Evolutionary conservation across 2,113 vertebrate genomes (phyloP).

Genomic region (Eleginops maclovinus): DNA sequence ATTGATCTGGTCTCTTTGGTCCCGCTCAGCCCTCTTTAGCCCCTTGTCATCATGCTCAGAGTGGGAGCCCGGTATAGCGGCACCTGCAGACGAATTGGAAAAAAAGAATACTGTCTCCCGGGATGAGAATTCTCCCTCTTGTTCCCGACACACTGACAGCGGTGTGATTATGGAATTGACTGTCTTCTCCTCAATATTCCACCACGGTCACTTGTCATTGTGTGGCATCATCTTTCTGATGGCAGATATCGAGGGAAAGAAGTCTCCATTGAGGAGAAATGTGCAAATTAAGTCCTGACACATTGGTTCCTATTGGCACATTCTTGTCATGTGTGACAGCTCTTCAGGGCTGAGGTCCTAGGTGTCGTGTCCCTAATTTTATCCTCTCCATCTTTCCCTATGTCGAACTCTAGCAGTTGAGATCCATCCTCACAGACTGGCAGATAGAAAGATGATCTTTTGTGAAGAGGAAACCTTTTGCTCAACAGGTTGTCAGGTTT

Average conservation of each 20-base stretch:
- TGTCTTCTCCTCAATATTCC: constrained; percentile 33
- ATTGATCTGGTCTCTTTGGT: constrained; percentile 78
- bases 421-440: constrained; percentile 15
- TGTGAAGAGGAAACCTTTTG: constrained; percentile 18
- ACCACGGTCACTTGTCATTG: constrained; percentile 54
- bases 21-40: constrained; percentile 69
- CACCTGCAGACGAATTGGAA: constrained; percentile 53
- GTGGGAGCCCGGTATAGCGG: constrained; percentile 20
- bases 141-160: constrained; percentile 37
- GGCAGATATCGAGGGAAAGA: constrained; percentile 29
- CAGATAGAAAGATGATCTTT: constrained; percentile 14
- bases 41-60: constrained; percentile 59
- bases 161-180: constrained; percentile 37
- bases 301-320: constrained; percentile 28
- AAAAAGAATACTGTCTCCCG: constrained; percentile 30
- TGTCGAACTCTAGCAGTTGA: constrained; percentile 23
- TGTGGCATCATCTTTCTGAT: constrained; percentile 2
- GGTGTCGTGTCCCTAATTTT: constrained; percentile 51
- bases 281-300: constrained; percentile 51
- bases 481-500: constrained; percentile 59
- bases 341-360: constrained; percentile 25
- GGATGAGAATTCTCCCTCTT: constrained; percentile 41
- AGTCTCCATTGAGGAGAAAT: constrained; percentile 23
- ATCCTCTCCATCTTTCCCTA: constrained; percentile 33
- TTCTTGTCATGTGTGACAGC: constrained; percentile 43